Evolutionary conservation across 2,888 invertebrate genomes (phyloP).

Genomic region (Microctonus brassicae): DNA sequence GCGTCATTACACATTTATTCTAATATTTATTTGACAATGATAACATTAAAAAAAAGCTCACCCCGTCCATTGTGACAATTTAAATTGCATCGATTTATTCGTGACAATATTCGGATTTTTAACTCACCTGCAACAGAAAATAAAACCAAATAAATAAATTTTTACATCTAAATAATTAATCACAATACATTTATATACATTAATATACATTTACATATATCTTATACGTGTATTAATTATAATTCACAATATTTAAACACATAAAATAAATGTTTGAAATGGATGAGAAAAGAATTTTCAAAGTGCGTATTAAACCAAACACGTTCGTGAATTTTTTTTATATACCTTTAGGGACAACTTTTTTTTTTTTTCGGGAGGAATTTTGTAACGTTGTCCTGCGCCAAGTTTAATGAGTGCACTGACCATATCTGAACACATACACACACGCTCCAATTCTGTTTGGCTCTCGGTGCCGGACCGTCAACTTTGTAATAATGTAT

Average conservation of each 20-base stretch:
- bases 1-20: not conserved
- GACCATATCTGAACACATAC: constrained; percentile 48
- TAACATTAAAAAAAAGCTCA: not conserved
- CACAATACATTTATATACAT: not conserved
- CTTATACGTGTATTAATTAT: too few species aligned
- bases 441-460: constrained; percentile 57
- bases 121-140: constrained; percentile 64
- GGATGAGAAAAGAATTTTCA: not conserved
- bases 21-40: not conserved
- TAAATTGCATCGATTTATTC: constrained; percentile 36
- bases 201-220: not conserved
- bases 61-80: constrained; percentile 14
- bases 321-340: constrained; percentile 43
- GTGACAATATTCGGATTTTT: constrained; percentile 54
- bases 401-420: constrained; percentile 52
- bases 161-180: not conserved
- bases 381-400: constrained; percentile 35
- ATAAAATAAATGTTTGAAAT: not conserved
- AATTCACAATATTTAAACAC: not conserved
- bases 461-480: constrained; percentile 11
- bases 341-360: constrained; percentile 55
- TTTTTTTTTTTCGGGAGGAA: constrained; percentile 44
- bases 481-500: constrained; percentile 14
- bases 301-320: constrained; percentile 13
- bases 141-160: constrained; percentile 5